Percentiles rank a stretch among this genome's conserved stretches.
Evolutionary conservation across 2,113 vertebrate species (phyloP).

Genomic region (Oryzias melastigma): DNA sequence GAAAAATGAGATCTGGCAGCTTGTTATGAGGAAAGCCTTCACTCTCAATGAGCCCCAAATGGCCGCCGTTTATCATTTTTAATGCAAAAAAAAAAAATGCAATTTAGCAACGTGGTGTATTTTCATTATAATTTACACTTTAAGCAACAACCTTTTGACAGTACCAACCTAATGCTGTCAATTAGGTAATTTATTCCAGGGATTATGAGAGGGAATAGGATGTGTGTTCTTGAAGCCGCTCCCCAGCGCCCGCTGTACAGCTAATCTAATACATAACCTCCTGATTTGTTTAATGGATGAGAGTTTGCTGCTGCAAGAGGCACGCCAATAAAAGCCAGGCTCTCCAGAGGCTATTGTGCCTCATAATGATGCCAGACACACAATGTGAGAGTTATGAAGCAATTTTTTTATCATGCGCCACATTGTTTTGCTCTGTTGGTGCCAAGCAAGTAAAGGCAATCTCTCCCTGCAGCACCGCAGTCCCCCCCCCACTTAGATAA

Average conservation of each 20-base stretch:
- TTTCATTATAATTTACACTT: slow-evolving; percentile 66
- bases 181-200: slow-evolving; percentile 72
- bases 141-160: slow-evolving; percentile 63
- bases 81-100: slow-evolving; percentile 63
- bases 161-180: slow-evolving; percentile 63
- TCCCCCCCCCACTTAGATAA: slow-evolving; percentile 69
- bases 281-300: slow-evolving; percentile 82
- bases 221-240: slow-evolving; percentile 54
- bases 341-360: slow-evolving; percentile 74
- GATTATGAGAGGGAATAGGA: slow-evolving; percentile 65
- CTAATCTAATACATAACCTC: slow-evolving; percentile 79
- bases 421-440: slow-evolving; percentile 71
- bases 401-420: slow-evolving; percentile 69
- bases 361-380: slow-evolving; percentile 79
- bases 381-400: slow-evolving; percentile 72
- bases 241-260: slow-evolving; percentile 62
- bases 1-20: slow-evolving; percentile 63
- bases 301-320: slow-evolving; percentile 72
- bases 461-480: slow-evolving; percentile 64
- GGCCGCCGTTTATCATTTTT: slow-evolving; percentile 69
- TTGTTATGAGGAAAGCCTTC: slow-evolving; percentile 34
- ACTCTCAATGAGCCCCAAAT: slow-evolving; percentile 59
- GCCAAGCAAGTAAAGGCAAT: slow-evolving; percentile 67
- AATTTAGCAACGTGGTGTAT: slow-evolving; percentile 60
- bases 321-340: slow-evolving; percentile 73